These are phyloP conservation scores for Tympanuchus pallidicinctus DNA, from an alignment of 2,113 vertebrate species.

Conservation along the genomic window DNA sequence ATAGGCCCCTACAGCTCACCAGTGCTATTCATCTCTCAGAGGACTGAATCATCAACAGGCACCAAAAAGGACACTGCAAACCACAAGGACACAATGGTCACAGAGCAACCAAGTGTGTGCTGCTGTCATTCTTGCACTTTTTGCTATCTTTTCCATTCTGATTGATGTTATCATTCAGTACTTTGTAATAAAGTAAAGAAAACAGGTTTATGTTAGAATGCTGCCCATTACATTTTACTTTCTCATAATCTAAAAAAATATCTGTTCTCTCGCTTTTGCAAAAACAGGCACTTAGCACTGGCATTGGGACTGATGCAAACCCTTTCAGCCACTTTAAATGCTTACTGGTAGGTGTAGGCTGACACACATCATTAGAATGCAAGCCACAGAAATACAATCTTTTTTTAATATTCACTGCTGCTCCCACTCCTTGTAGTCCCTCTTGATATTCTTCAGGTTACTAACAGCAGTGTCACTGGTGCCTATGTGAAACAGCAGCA, in stretches of 20 bases:
- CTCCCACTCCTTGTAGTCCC: no score
- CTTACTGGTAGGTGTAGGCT: conserved; percentile 76
- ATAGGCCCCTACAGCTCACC: conserved; percentile 91
- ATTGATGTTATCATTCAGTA: conserved; percentile 98
- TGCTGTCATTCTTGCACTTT: conserved; percentile 93
- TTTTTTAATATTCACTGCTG: conserved; percentile 28
- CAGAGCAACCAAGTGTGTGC: conserved; percentile 95
- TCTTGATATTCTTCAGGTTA: no score
- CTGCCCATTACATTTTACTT: conserved; percentile 78
- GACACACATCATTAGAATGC: conserved; percentile 61
- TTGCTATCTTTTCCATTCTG: conserved; percentile 94
- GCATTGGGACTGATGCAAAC: conserved; percentile 73
- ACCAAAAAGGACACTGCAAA: conserved; percentile 79
- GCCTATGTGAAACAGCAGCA: no score
- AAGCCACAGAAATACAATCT: conserved; percentile 73
- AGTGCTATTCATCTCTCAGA: conserved; percentile 88
- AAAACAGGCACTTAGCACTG: conserved; percentile 77
- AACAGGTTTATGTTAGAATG: conserved; percentile 69
- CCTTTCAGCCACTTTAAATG: conserved; percentile 72
- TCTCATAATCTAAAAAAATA: conserved; percentile 78
- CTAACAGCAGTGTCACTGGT: no score
- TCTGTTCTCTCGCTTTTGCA: conserved; percentile 81
- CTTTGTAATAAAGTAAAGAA: conserved; percentile 96
- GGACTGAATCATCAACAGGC: conserved; percentile 77
- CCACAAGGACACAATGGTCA: conserved; percentile 80